These are phyloP conservation scores for Natrix natrix DNA, from an alignment of 2,797 vertebrate species.

Conservation along the genomic window DNA sequence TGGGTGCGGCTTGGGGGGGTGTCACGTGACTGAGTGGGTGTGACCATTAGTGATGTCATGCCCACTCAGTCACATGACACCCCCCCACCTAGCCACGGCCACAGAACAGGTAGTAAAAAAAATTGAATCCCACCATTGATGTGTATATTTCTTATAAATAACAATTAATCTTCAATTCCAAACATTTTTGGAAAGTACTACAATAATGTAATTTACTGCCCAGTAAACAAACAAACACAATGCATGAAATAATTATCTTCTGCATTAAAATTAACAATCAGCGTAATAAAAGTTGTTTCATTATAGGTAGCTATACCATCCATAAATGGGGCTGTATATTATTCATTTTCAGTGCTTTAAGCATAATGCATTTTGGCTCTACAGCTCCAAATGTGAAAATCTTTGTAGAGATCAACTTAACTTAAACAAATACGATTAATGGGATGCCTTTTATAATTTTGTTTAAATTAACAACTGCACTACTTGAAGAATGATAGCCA, in stretches of 20 bases:
- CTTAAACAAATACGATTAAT: slow-evolving; percentile 64
- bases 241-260: not conserved
- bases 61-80: too few relatives aligned
- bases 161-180: not conserved
- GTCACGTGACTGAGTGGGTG: too few relatives aligned
- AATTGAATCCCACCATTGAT: too few relatives aligned
- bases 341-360: slow-evolving; percentile 1
- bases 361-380: slow-evolving; percentile 35
- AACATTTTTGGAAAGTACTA: not conserved
- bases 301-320: too few relatives aligned
- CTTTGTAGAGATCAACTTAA: slow-evolving; percentile 54
- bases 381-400: slow-evolving; percentile 34
- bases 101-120: too few relatives aligned
- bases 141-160: not conserved
- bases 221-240: not conserved
- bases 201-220: not conserved
- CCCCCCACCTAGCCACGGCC: too few relatives aligned
- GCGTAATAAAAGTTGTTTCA: not conserved
- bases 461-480: slow-evolving; percentile 55
- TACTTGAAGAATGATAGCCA: slow-evolving; percentile 49
- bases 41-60: too few relatives aligned
- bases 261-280: not conserved
- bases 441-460: slow-evolving; percentile 55
- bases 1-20: too few relatives aligned
- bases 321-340: not conserved